Evolutionary conservation across 2,797 vertebrate species (phyloP).

Genomic region (Melanotaenia parkinsoni): DNA sequence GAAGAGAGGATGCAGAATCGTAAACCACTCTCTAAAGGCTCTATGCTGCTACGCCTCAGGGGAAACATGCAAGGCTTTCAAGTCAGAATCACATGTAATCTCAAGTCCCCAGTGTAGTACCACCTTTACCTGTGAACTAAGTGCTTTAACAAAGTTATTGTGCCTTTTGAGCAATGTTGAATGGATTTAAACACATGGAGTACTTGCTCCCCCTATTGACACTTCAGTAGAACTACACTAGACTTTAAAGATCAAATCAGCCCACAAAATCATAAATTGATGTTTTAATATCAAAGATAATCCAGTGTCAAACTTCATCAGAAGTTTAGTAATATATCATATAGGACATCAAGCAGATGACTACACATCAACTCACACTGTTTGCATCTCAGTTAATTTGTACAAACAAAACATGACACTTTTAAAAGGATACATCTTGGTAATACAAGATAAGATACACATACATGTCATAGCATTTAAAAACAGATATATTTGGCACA

Average conservation of each 20-base stretch:
- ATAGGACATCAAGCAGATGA: constrained; percentile 21
- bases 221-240: constrained; percentile 33
- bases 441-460: constrained; percentile 25
- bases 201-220: constrained; percentile 57
- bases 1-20: constrained; percentile 7
- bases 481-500: constrained; percentile 26
- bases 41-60: constrained; percentile 7
- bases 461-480: constrained; percentile 18
- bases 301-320: constrained; percentile 27
- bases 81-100: not conserved
- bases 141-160: not conserved
- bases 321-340: constrained; percentile 18
- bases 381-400: constrained; percentile 26
- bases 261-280: not conserved
- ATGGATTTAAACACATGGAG: not conserved
- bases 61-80: constrained; percentile 18
- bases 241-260: not conserved
- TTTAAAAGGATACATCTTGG: constrained; percentile 17
- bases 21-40: constrained; percentile 16
- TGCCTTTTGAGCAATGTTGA: not conserved
- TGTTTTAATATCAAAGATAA: not conserved
- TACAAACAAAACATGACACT: constrained; percentile 27
- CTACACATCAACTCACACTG: not conserved
- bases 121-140: not conserved
- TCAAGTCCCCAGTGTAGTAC: not conserved